Evolutionary conservation across 2,113 vertebrate genomes (phyloP).

Genomic region (Rhea americana): DNA sequence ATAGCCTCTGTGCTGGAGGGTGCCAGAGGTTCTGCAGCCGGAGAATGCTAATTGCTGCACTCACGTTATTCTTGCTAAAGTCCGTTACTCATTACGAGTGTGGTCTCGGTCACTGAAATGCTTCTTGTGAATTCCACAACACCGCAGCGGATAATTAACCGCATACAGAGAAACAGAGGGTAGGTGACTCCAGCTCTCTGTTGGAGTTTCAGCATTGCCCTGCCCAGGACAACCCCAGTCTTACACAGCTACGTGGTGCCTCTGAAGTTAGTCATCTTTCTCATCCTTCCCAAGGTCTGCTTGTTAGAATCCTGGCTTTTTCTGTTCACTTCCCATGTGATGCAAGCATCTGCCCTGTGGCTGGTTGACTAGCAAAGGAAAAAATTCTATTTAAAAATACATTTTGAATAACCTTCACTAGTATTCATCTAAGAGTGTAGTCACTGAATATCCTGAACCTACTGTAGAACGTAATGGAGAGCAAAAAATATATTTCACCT

Average conservation of each 20-base stretch:
- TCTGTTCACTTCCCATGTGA: background rate
- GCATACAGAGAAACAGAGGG: background rate
- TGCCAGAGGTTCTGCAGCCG: background rate
- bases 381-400: background rate
- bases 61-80: accelerated
- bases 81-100: background rate
- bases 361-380: background rate
- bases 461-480: background rate
- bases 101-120: background rate
- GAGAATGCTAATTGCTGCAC: background rate
- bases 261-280: background rate
- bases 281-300: accelerated
- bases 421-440: background rate
- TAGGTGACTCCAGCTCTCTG: background rate
- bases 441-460: background rate
- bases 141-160: background rate
- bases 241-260: accelerated
- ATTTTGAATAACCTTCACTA: background rate
- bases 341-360: background rate
- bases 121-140: background rate
- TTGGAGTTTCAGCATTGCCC: background rate
- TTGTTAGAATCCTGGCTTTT: background rate
- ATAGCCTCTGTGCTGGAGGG: background rate
- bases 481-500: background rate
- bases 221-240: background rate